Base-by-base conservation (phyloP, 2,888 invertebrate species). In the Apoderus coryli region DNA sequence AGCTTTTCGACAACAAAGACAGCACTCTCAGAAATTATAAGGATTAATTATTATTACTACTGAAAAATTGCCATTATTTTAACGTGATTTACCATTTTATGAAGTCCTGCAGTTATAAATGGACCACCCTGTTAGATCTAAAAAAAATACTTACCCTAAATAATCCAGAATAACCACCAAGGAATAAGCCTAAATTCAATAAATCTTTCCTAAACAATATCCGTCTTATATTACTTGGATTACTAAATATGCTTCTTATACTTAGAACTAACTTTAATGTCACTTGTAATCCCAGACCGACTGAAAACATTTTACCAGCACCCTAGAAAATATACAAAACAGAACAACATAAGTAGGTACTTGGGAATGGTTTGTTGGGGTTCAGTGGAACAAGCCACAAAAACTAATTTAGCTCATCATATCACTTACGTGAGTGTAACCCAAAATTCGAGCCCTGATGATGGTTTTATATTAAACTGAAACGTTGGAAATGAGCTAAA, bases 151-250 rank as follows among this genome's bases (percentile, higher is more conserved):
- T 53, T 57, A 78, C 80, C 59, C 72, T 70, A 49, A 70, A 80
- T 19, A 75, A 48, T 27, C 70, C 71, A 4, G 72, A 64, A 49
- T 76, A 79, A 40, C 71, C 68, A 27, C 76, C 79, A 41, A 81
- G 58, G 48, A 77, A 79, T 27, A 67, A 52, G 22, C 73, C 80
- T 37, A 80, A 52, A 42, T 69, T 66, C 4, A 76, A 48, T 14
- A 65, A 71, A 36, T 63, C 61, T 38, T 52, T 63, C 42, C 61
- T 64, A 26, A 71, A 64, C 24, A 76, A 49, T 11, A 65, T 58
- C 25, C 57, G 59, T 25, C 59, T 59, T 32, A 72, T 50, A 16
- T 58, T 46, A 40, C 59, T 56, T 10, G 70, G 69, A 22, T 64
- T 64, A 14, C 54, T 58, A 3, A 67, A 38, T 33, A 76, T 53